phyloP scores from a whole-genome alignment of 2,113 vertebrate genomes.

The Archilochus colubris region DNA sequence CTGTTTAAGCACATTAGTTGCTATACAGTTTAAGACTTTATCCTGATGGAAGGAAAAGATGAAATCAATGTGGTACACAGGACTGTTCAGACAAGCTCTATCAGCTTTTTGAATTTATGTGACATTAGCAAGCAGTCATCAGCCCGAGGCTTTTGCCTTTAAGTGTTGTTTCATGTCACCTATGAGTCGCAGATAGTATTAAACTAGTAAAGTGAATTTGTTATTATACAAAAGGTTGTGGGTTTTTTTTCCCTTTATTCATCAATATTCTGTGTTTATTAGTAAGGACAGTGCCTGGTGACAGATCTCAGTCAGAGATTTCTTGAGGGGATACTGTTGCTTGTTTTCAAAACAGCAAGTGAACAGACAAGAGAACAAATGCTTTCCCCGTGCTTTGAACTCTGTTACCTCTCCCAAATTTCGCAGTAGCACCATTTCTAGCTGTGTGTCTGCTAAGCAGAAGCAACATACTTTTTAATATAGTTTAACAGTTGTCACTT shows the following conservation, averaged over 20 bases:
- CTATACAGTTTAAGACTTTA: background rate
- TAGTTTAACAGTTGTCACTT: constrained; percentile 55
- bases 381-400: constrained; percentile 47
- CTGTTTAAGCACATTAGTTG: background rate
- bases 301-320: constrained; percentile 59
- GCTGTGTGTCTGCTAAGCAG: constrained; percentile 22
- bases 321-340: constrained; percentile 45
- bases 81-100: background rate
- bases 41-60: background rate
- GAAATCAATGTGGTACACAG: background rate
- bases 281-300: constrained; percentile 30
- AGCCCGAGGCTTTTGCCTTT: background rate
- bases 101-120: background rate
- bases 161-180: background rate
- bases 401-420: background rate
- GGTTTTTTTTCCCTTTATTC: constrained; percentile 45
- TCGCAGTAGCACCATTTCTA: constrained; percentile 47
- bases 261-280: constrained; percentile 58
- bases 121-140: background rate
- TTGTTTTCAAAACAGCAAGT: constrained; percentile 45
- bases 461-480: constrained; percentile 34
- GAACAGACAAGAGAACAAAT: constrained; percentile 62
- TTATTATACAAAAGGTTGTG: background rate
- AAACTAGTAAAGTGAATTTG: background rate
- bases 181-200: background rate